These are phyloP conservation scores for Rhopalosiphum maidis DNA, from an alignment of 1,140 invertebrate genomes.

Conservation along the genomic window DNA sequence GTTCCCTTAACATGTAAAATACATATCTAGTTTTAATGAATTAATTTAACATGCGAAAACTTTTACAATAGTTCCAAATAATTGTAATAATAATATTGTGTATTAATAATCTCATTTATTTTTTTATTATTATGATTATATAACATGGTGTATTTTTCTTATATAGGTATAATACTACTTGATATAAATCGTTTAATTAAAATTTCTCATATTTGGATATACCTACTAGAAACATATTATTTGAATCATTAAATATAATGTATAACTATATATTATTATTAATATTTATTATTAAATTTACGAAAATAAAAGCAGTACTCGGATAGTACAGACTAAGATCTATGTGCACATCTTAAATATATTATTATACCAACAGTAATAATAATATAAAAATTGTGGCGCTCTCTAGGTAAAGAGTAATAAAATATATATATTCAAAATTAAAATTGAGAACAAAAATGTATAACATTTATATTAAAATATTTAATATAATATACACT, in stretches of 20 bases:
- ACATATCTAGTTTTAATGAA: neutral
- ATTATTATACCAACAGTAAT: neutral
- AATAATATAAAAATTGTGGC: neutral
- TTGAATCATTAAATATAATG: neutral
- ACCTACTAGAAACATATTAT: neutral
- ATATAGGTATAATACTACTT: neutral
- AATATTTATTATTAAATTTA: neutral
- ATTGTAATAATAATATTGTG: neutral
- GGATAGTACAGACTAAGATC: too few species aligned
- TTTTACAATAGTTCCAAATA: neutral
- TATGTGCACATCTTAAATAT: neutral
- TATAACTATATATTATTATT: neutral
- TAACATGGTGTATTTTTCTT: neutral
- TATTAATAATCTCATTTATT: neutral
- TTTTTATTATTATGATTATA: neutral
- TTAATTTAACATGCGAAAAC: constrained; percentile 2
- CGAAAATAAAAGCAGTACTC: neutral
- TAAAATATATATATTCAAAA: neutral
- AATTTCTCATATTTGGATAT: neutral
- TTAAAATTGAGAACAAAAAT: too few species aligned
- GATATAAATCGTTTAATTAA: neutral
- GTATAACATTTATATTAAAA: neutral
- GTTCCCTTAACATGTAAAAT: constrained; percentile 4
- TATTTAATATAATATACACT: neutral
- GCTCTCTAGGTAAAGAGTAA: neutral